Evolutionary conservation across 64 coral and sea anemone genomes (phyloP).

Genomic region (Orbicella faveolata): DNA sequence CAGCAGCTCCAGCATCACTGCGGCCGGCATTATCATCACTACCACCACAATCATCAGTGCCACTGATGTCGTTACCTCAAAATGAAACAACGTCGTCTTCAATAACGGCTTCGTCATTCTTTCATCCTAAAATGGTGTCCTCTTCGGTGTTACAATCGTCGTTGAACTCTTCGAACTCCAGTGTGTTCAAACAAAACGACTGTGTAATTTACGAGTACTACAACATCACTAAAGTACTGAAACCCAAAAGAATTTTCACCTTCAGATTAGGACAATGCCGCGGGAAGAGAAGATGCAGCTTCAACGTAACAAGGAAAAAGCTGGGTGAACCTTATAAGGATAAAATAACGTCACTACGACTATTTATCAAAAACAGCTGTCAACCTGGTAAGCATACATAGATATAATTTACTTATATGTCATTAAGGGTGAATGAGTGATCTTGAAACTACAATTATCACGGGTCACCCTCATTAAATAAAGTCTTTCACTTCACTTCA

Average conservation of each 20-base stretch:
- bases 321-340: neutral
- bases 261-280: neutral
- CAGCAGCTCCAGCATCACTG: neutral
- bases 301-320: neutral
- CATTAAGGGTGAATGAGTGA: neutral
- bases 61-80: neutral
- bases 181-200: neutral
- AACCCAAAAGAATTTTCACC: neutral
- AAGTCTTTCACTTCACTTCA: no score
- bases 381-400: conserved; percentile 3
- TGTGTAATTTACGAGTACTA: neutral
- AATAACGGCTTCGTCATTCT: neutral
- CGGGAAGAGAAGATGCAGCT: neutral
- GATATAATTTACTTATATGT: neutral
- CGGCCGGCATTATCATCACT: neutral
- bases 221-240: neutral
- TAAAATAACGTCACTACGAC: neutral
- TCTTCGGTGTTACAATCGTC: neutral
- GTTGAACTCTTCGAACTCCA: neutral
- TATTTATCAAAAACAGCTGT: conserved; percentile 23
- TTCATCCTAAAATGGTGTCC: neutral
- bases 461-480: no score
- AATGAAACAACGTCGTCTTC: neutral
- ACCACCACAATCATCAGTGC: neutral
- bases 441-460: no score